Evolutionary conservation across 37 sponge, comb jelly and placozoan species (phyloP).

Genomic region (Diacarnus erythraeanus): DNA sequence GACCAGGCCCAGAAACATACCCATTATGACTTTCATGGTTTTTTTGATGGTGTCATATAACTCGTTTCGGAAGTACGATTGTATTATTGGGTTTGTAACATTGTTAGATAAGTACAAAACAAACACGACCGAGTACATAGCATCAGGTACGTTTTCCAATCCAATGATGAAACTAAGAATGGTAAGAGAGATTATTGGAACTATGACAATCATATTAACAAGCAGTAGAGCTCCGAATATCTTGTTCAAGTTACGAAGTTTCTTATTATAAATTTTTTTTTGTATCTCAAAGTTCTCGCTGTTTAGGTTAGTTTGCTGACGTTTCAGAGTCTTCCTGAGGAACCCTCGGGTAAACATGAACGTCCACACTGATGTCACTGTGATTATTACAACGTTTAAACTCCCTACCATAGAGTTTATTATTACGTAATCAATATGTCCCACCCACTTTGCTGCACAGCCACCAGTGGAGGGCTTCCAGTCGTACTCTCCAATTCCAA

Average conservation of each 20-base stretch:
- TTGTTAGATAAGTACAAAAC: constrained; percentile 20
- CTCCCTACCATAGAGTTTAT: too few species aligned
- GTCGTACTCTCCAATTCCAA: too few species aligned
- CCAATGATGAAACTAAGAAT: not conserved
- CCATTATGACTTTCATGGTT: too few species aligned
- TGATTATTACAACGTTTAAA: too few species aligned
- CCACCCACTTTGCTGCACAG: too few species aligned
- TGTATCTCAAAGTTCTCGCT: not conserved
- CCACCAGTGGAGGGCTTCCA: too few species aligned
- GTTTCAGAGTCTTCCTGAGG: not conserved
- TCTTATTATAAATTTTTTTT: constrained; percentile 5
- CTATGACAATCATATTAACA: not conserved
- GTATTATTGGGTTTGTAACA: constrained; percentile 35
- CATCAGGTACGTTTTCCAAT: constrained; percentile 7
- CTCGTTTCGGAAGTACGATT: constrained; percentile 36
- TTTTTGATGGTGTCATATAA: constrained; percentile 9
- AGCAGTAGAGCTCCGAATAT: constrained; percentile 29
- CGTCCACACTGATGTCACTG: constrained; percentile 41
- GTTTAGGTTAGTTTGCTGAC: not conserved
- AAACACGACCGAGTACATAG: not conserved
- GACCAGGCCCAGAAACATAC: too few species aligned
- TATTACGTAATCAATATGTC: too few species aligned
- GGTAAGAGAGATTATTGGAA: constrained; percentile 7
- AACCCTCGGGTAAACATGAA: constrained; percentile 19
- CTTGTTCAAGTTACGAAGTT: constrained; percentile 9